Base-by-base conservation (phyloP, 53 echinoderm and acorn worm genomes). In the Temnopleurus reevesii region DNA sequence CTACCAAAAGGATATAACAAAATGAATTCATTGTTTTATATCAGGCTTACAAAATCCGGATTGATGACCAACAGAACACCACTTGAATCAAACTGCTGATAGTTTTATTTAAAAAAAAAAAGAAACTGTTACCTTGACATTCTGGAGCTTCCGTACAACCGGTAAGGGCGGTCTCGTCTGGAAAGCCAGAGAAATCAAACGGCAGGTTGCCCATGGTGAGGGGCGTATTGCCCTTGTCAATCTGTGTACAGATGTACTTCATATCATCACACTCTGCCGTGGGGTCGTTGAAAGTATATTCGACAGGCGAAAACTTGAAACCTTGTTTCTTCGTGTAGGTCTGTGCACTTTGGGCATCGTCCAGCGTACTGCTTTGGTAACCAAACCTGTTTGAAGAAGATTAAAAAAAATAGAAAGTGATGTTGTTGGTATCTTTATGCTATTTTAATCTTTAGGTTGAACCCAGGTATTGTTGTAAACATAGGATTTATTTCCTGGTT, bases 41-140 rank as follows among this genome's bases (percentile, higher is more conserved):
- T n/a, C n/a, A n/a, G n/a, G n/a, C n/a, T n/a, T n/a, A n/a, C n/a
- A n/a, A n/a, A n/a, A n/a, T n/a, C n/a, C n/a, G n/a, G n/a, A n/a
- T n/a, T n/a, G n/a, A n/a, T n/a, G n/a, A n/a, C n/a, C n/a, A n/a
- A n/a, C n/a, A n/a, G n/a, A n/a, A n/a, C n/a, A n/a, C n/a, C n/a
- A n/a, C n/a, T n/a, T n/a, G n/a, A n/a, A n/a, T n/a, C n/a, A n/a
- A n/a, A n/a, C n/a, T n/a, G n/a, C n/a, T n/a, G n/a, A n/a, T n/a
- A n/a, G n/a, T n/a, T n/a, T n/a, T n/a, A n/a, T n/a, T n/a, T n/a
- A n/a, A n/a, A n/a, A n/a, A n/a, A n/a, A n/a, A n/a, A n/a, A n/a
- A n/a, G n/a, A n/a, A n/a, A n/a, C n/a, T 81, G 89, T 92, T 90
- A 96, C 96, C 92, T 94, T 92, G 79, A 38, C 96, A 96, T 53